Evolutionary conservation across 1,140 invertebrate genomes (phyloP).

Genomic region (Drosophila chauvacae): DNA sequence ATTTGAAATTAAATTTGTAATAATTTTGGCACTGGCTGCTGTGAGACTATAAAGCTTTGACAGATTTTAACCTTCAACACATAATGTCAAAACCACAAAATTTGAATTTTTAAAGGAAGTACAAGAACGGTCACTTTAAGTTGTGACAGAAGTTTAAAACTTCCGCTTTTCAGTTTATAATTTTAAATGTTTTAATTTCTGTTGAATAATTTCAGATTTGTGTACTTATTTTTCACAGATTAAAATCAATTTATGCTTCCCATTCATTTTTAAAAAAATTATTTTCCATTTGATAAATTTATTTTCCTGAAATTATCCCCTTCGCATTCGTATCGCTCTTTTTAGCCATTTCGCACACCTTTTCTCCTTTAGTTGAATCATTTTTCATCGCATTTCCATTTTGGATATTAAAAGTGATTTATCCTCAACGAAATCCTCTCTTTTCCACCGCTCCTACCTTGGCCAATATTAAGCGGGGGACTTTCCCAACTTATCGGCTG

Average conservation of each 20-base stretch:
- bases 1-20: not conserved
- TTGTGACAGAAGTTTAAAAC: not conserved
- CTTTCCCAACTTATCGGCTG: slow-evolving; percentile 41
- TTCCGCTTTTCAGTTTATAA: rapidly evolving
- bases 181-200: not conserved
- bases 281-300: not conserved
- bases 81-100: not conserved
- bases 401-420: slow-evolving; percentile 37
- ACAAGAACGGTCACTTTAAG: not conserved
- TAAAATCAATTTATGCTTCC: not conserved
- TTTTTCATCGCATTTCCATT: slow-evolving; percentile 34
- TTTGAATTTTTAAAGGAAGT: not conserved
- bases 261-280: not conserved
- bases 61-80: not conserved
- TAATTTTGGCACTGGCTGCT: too few relatives aligned
- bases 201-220: not conserved
- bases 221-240: not conserved
- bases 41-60: not conserved
- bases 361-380: slow-evolving; percentile 2
- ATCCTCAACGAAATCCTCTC: not conserved
- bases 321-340: not conserved
- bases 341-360: not conserved
- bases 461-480: slow-evolving; percentile 7
- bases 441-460: slow-evolving; percentile 2
- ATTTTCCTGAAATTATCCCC: not conserved